Evolutionary conservation across 2,888 invertebrate genomes (phyloP), one percentile per base, ranked within the genome.

Genomic region (Rhingia rostrata): DNA sequence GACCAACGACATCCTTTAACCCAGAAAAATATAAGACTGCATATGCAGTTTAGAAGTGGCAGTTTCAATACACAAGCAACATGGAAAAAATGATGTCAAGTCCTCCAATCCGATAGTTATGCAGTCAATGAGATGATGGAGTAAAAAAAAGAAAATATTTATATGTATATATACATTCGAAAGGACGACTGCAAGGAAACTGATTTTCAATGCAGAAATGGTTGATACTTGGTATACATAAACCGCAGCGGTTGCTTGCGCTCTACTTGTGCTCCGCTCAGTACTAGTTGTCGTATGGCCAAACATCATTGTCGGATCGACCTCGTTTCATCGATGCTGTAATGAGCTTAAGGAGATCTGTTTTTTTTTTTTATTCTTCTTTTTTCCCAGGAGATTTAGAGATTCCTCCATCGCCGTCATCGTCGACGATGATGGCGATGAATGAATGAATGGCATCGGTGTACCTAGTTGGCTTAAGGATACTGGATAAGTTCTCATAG

Each of bases 1-100:
- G 79, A 83, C 83, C 61, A 83, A 64, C 67, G 79, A 83, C 83
- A 79, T 79, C 61, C 63, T 79, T 79, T 74, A 74, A 77, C 75
- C 77, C 51, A 82, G 81, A 77, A 75, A 33, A 37, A 77, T 61
- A 60, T 53, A 67, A 67, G 67, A 79, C 58, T 69, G 58, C 73
- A 69, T 79, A 69, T 83, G 78, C 73, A 78, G 43, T 79, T 83
- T 39, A 41, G 9, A 37, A 83, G 78, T 69, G 73, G 51, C 63
- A 51, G 82, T 73, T 67, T 72, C 72, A 61, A 67, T 43, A 54
- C 56, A 74, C 60, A 47, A 74, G 51, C 66, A 54, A 82, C 41
- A 66, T 43, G 35, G 9, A 14, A 47, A 41, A 56, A 83, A 77
- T 14, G 33, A 69, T 83, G 83, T 83, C 79, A 83, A 83, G 83